These are phyloP conservation scores for Chloroceryle inda DNA, from an alignment of 2,797 vertebrate genomes.

Conservation along the genomic window DNA sequence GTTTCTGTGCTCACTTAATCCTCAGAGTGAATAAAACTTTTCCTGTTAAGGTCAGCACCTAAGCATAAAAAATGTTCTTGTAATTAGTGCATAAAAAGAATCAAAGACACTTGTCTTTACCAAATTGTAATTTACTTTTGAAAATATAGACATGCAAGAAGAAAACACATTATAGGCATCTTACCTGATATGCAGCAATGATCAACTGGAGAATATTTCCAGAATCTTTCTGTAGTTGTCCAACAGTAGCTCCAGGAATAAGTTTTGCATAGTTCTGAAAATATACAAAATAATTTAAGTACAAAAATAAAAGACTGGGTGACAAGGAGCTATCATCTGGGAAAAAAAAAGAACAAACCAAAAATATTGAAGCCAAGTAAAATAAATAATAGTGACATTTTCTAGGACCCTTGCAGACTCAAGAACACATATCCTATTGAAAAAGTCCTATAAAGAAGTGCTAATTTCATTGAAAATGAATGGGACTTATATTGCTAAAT, in stretches of 20 bases:
- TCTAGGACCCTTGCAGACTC: background rate
- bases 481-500: background rate
- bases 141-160: background rate
- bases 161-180: background rate
- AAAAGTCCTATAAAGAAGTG: background rate
- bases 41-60: background rate
- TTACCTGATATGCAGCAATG: slow-evolving; percentile 94
- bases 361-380: background rate
- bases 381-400: background rate
- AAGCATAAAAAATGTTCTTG: background rate
- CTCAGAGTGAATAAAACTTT: background rate
- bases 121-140: background rate
- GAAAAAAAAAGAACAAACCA: background rate
- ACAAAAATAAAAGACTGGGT: background rate
- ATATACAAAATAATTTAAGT: background rate
- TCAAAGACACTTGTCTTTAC: background rate
- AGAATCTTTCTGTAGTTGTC: slow-evolving; percentile 89
- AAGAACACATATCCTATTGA: rapidly evolving
- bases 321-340: background rate
- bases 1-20: background rate
- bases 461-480: background rate
- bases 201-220: slow-evolving; percentile 95
- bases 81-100: background rate
- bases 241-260: slow-evolving; percentile 97
- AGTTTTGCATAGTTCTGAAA: slow-evolving; percentile 93